These are phyloP conservation scores for Masticophis lateralis DNA, from an alignment of 2,797 vertebrate genomes.

Conservation along the genomic window DNA sequence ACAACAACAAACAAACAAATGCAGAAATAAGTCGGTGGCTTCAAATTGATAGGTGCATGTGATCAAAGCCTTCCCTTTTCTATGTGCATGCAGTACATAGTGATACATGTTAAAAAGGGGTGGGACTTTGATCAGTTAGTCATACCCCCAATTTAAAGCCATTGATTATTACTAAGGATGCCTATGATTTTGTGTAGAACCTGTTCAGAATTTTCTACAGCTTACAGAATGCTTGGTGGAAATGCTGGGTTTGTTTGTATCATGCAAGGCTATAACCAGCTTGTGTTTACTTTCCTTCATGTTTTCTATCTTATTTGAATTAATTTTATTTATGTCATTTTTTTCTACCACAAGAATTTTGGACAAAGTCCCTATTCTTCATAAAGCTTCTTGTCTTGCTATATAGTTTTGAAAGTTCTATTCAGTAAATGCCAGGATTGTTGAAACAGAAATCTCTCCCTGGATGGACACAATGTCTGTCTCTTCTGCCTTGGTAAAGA, in stretches of 20 bases:
- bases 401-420: not conserved
- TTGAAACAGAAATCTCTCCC: not conserved
- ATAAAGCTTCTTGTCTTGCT: not conserved
- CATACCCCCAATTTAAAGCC: not conserved
- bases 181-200: not conserved
- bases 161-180: not conserved
- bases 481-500: not conserved
- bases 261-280: not conserved
- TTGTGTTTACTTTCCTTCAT: no score
- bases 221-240: not conserved
- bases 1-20: not conserved
- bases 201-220: not conserved
- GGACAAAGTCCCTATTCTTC: not conserved
- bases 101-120: not conserved
- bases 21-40: not conserved
- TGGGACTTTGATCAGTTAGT: not conserved
- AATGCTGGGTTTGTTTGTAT: not conserved
- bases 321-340: not conserved
- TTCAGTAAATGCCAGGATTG: not conserved
- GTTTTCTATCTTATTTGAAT: no score
- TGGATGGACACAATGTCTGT: not conserved
- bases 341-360: not conserved
- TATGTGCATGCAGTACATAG: not conserved
- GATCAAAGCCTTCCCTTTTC: not conserved
- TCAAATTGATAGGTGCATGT: not conserved